Evolutionary conservation across 1,140 invertebrate species (phyloP).

Genomic region (Stegodyphus dumicola): DNA sequence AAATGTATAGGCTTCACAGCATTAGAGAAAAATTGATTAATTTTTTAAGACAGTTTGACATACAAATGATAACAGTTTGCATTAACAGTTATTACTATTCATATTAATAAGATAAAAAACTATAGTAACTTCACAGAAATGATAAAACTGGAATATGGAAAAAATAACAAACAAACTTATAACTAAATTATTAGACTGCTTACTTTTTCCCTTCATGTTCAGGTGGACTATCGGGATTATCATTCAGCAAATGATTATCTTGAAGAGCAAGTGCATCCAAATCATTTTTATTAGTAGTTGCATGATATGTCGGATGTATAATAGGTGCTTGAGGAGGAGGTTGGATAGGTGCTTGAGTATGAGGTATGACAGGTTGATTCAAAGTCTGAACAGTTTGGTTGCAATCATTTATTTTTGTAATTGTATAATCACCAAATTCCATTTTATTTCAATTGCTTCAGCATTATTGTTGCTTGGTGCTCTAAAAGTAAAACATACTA

Average conservation of each 20-base stretch:
- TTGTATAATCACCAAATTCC: constrained; percentile 26
- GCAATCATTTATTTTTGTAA: constrained; percentile 46
- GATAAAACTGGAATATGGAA: neutral
- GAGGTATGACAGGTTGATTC: neutral
- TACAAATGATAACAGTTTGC: neutral
- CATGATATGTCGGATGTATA: neutral
- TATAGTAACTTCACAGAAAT: neutral
- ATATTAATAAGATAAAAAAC: neutral
- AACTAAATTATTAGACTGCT: neutral
- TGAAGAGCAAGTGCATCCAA: neutral
- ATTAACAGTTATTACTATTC: neutral
- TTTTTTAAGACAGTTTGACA: neutral
- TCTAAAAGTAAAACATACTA: too few species aligned
- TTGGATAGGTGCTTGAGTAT: neutral
- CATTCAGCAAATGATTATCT: constrained; percentile 30
- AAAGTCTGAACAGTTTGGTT: constrained; percentile 7
- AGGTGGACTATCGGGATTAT: constrained; percentile 52
- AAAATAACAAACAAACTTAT: neutral
- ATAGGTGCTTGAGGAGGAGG: neutral
- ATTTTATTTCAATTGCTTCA: neutral
- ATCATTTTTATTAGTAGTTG: neutral
- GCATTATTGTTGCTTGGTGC: too few species aligned
- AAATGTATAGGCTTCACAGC: neutral
- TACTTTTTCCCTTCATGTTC: constrained; percentile 34
- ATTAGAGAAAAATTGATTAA: neutral